phyloP scores from a whole-genome alignment of 2,113 vertebrate genomes.

The Protobothrops mucrosquamatus region DNA sequence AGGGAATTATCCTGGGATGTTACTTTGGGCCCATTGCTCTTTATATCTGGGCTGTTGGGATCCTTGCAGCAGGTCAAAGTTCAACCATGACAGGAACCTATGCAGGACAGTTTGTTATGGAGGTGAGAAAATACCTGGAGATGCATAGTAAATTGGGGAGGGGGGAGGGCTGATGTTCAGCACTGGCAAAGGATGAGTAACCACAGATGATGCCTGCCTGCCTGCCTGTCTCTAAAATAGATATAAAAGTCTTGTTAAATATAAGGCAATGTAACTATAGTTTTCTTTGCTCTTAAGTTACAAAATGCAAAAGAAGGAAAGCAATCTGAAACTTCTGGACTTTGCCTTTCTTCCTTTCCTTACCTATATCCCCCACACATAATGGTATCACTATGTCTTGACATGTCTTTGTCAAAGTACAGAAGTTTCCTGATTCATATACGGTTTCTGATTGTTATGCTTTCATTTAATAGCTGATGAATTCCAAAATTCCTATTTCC shows the following conservation, averaged over 20 bases:
- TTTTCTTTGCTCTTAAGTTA: background rate
- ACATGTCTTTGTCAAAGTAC: background rate
- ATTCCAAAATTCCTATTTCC: background rate
- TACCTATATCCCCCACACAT: background rate
- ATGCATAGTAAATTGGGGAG: background rate
- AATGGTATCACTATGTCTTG: background rate
- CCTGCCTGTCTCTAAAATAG: background rate
- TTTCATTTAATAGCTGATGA: background rate
- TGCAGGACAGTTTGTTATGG: conserved; percentile 80
- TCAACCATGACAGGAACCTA: conserved; percentile 82
- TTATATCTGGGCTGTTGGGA: conserved; percentile 79
- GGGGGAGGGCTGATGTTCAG: background rate
- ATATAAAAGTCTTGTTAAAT: background rate
- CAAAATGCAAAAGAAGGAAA: background rate
- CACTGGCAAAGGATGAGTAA: background rate
- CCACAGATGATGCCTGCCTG: no score
- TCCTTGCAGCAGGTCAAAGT: conserved; percentile 78
- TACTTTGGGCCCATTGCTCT: conserved; percentile 69
- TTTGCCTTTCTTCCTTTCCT: background rate
- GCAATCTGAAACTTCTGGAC: background rate
- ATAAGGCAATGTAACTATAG: background rate
- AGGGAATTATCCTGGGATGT: conserved; percentile 78
- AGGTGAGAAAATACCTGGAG: conserved; percentile 63
- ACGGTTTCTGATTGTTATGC: no score
- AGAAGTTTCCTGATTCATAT: background rate